A percentile compares a stretch with the other conserved stretches of the same genome.
Conservation (phyloP, 2,797 vertebrate species). For the Chromobotia macracanthus region DNA sequence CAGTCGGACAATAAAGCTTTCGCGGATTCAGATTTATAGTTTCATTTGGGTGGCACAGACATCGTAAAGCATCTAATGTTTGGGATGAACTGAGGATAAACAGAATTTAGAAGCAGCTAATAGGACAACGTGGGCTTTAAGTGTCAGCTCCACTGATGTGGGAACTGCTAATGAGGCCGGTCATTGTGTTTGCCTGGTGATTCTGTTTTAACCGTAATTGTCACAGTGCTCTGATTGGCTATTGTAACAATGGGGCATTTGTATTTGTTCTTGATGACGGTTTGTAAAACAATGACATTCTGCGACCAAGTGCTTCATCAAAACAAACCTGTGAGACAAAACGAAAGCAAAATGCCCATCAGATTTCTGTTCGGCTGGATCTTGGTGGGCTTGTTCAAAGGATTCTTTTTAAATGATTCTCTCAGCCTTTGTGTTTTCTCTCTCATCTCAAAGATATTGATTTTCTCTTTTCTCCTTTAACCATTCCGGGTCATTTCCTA, state of each 20-base stretch:
- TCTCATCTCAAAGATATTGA: slow-evolving; percentile 51
- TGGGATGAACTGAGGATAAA: slow-evolving; percentile 32
- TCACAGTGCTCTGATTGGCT: neutral
- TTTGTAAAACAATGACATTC: neutral
- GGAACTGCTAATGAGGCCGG: slow-evolving; percentile 8
- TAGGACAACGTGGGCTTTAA: slow-evolving; percentile 32
- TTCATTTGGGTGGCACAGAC: slow-evolving; percentile 44
- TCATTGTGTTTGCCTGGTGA: neutral
- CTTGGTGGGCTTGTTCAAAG: slow-evolving; percentile 31
- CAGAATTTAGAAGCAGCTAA: slow-evolving; percentile 45
- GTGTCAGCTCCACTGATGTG: slow-evolving; percentile 43
- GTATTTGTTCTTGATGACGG: neutral
- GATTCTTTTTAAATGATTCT: slow-evolving; percentile 27
- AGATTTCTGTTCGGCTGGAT: slow-evolving; percentile 1
- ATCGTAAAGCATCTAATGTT: slow-evolving; percentile 50
- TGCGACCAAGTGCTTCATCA: neutral
- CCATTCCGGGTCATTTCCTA: slow-evolving; percentile 56
- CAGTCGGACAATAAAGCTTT: slow-evolving; percentile 48
- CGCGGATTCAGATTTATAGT: slow-evolving; percentile 51
- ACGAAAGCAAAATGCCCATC: neutral
- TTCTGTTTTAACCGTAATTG: neutral
- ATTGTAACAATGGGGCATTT: neutral
- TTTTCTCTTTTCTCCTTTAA: slow-evolving; percentile 53
- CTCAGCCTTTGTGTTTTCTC: slow-evolving; percentile 16
- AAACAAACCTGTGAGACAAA: slow-evolving; percentile 8